Conservation (phyloP, 2,797 vertebrate species). For the Thripadectes ignobilis region DNA sequence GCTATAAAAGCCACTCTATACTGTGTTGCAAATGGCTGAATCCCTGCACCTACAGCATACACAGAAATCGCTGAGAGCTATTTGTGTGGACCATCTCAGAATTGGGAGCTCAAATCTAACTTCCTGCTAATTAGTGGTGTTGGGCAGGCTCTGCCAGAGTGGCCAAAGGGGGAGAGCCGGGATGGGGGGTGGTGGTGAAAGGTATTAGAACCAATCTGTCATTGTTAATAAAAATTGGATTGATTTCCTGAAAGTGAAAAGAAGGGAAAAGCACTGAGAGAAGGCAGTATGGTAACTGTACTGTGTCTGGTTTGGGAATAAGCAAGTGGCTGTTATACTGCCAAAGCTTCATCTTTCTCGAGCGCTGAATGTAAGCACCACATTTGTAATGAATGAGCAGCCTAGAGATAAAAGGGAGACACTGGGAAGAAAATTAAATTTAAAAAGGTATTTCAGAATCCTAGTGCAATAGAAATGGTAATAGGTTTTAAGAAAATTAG, state of each 20-base stretch:
- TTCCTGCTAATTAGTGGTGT: neutral
- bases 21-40: neutral
- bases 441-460: neutral
- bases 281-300: neutral
- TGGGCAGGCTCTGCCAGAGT: neutral
- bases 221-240: neutral
- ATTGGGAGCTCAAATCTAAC: neutral
- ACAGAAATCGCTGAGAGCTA: neutral
- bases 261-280: neutral
- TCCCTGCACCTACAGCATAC: neutral
- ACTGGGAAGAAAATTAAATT: constrained; percentile 8
- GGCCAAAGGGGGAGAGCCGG: neutral
- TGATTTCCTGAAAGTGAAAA: neutral
- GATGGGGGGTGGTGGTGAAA: neutral
- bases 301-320: neutral
- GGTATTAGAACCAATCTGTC: neutral
- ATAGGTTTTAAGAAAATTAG: neutral
- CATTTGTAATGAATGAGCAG: neutral
- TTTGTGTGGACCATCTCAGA: neutral
- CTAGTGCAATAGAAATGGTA: neutral
- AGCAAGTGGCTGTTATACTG: neutral
- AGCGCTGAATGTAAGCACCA: neutral
- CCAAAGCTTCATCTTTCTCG: neutral
- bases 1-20: neutral
- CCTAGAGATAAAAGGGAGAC: constrained; percentile 10